Evolutionary conservation across 2,888 invertebrate species (phyloP).

Genomic region (Caradrina kadenii): DNA sequence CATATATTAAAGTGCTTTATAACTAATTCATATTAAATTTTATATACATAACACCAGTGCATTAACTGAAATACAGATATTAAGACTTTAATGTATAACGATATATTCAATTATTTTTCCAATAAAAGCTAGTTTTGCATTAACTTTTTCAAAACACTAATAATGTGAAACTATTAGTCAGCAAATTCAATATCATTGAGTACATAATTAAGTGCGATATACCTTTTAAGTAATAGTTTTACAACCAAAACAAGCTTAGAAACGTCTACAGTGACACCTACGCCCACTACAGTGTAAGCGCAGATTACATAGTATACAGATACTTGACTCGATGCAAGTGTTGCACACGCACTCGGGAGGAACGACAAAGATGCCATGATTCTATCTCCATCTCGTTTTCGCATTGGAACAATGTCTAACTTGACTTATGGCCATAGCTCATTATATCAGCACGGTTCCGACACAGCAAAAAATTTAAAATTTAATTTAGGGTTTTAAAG

Average conservation of each 20-base stretch:
- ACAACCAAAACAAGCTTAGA: constrained; percentile 22
- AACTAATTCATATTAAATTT: constrained; percentile 10
- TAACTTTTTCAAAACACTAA: not conserved
- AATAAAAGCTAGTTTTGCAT: constrained; percentile 4
- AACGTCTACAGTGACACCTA: constrained; percentile 37
- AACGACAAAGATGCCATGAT: not conserved
- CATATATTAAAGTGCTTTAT: constrained; percentile 10
- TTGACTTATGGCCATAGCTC: too few species aligned
- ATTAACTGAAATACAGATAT: constrained; percentile 4
- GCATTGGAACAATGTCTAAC: too few species aligned
- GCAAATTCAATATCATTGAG: not conserved
- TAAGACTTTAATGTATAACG: not conserved
- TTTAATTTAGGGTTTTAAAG: too few species aligned
- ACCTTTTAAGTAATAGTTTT: not conserved
- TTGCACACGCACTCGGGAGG: too few species aligned
- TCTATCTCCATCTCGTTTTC: not conserved
- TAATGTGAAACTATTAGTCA: not conserved
- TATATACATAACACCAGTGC: constrained; percentile 7
- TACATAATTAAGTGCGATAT: not conserved
- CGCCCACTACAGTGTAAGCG: constrained; percentile 42
- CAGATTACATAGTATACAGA: constrained; percentile 32
- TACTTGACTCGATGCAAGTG: not conserved
- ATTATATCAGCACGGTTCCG: too few species aligned
- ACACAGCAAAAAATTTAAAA: too few species aligned
- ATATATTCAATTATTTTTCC: not conserved